phyloP scores from a whole-genome alignment of 1,140 invertebrate genomes.

The Drosophila melanogaster region DNA sequence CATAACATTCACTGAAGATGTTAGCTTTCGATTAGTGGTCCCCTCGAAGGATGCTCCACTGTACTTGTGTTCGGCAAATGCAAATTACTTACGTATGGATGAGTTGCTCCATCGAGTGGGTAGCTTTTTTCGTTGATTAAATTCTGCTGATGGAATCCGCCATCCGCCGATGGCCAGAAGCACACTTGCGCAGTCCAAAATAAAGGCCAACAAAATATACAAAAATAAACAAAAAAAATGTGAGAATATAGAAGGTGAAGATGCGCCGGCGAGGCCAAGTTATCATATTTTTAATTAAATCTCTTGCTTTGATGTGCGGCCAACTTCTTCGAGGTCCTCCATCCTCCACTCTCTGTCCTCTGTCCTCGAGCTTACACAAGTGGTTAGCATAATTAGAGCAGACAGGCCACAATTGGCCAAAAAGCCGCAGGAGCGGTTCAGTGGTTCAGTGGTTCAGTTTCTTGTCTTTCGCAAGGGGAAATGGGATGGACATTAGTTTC shows the following conservation, averaged over 20 bases:
- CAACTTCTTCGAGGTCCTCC: slow-evolving; percentile 11
- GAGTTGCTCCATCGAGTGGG: slow-evolving; percentile 51
- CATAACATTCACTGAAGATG: too few species aligned
- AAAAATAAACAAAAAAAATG: background rate
- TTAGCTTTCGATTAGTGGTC: background rate
- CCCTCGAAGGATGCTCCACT: slow-evolving; percentile 15
- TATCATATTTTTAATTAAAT: slow-evolving; percentile 81
- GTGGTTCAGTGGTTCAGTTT: background rate
- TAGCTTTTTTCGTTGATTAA: slow-evolving; percentile 62
- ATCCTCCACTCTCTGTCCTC: background rate
- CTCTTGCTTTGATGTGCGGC: slow-evolving; percentile 64
- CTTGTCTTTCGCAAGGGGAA: background rate
- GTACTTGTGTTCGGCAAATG: slow-evolving; percentile 32
- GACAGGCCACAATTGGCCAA: slow-evolving; percentile 41
- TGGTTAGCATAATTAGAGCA: slow-evolving; percentile 48
- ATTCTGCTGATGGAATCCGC: slow-evolving; percentile 65
- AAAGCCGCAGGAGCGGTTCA: slow-evolving; percentile 28
- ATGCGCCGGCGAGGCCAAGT: slow-evolving; percentile 37
- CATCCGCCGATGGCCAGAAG: slow-evolving; percentile 32
- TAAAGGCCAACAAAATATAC: slow-evolving; percentile 2
- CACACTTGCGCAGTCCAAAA: slow-evolving; percentile 41
- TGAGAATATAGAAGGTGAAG: slow-evolving; percentile 19
- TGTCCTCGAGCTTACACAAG: slow-evolving; percentile 35
- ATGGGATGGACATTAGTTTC: slow-evolving; percentile 38
- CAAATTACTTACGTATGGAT: slow-evolving; percentile 76